These are phyloP conservation scores for Tamandua tetradactyla DNA, from an alignment of 2,797 vertebrate genomes.

Conservation along the genomic window DNA sequence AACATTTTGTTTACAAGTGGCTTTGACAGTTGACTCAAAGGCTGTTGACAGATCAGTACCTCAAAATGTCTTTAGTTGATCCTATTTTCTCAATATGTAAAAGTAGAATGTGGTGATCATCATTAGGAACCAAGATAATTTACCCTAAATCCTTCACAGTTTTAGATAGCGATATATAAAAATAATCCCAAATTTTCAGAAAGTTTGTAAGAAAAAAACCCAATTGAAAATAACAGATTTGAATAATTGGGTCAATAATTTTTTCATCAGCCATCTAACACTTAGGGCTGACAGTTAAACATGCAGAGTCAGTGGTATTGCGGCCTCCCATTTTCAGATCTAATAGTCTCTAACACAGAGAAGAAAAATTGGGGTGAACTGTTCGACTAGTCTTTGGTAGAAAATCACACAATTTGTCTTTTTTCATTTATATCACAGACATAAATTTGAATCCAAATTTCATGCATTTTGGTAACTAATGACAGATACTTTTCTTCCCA, in stretches of 20 bases:
- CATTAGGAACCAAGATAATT: not conserved
- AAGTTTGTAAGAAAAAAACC: not conserved
- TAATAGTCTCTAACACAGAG: not conserved
- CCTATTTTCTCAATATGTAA: not conserved
- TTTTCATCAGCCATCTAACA: not conserved
- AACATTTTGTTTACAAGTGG: not conserved
- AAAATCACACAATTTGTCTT: not conserved
- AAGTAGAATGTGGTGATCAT: not conserved
- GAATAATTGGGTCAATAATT: not conserved
- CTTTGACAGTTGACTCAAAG: not conserved
- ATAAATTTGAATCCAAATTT: not conserved
- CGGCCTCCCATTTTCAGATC: not conserved
- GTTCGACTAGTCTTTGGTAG: not conserved
- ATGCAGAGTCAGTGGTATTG: not conserved
- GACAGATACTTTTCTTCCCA: not conserved
- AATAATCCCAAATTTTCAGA: not conserved
- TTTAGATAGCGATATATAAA: not conserved
- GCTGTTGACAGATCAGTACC: not conserved
- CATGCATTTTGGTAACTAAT: not conserved
- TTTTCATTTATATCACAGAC: not conserved
- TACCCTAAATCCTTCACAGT: not conserved
- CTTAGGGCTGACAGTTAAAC: not conserved
- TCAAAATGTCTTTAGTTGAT: not conserved
- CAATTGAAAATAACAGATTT: not conserved
- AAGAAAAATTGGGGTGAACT: not conserved